Conservation (phyloP, 2,113 vertebrate genomes). For the Microtus ochrogaster region DNA sequence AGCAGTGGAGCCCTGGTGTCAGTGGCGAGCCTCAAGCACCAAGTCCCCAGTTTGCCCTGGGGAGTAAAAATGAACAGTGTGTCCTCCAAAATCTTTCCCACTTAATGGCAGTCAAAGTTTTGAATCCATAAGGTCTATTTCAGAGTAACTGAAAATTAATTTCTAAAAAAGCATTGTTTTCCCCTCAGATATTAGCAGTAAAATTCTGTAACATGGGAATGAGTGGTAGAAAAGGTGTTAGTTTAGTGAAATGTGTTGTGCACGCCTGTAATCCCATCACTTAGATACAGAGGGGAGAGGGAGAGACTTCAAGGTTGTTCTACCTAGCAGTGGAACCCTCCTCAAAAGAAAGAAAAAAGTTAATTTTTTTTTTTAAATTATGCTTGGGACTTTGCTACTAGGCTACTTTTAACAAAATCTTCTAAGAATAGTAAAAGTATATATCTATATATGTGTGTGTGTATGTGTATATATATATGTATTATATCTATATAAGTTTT, state of each 20-base stretch:
- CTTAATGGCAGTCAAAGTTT: constrained; percentile 7
- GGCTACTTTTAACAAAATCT: constrained; percentile 10
- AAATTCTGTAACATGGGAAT: neutral
- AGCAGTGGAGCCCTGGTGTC: neutral
- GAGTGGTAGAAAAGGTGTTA: neutral
- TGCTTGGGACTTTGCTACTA: neutral
- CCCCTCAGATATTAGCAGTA: constrained; percentile 1
- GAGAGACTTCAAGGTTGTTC: no score
- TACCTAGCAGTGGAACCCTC: no score
- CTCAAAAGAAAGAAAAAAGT: neutral
- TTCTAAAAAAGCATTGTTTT: constrained; percentile 13
- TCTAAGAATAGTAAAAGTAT: no score
- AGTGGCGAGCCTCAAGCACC: neutral
- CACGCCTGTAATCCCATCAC: no score
- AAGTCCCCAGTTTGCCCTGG: neutral
- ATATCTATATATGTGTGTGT: no score
- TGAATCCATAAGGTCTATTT: constrained; percentile 37
- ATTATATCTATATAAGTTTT: no score
- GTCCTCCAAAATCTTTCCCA: neutral
- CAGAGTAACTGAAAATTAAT: constrained; percentile 44
- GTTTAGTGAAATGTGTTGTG: neutral
- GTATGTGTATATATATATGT: no score
- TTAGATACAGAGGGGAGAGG: neutral
- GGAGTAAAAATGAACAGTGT: neutral
- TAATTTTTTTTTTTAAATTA: neutral